These are phyloP conservation scores for Molorchus minor DNA, from an alignment of 2,888 invertebrate genomes.

Conservation along the genomic window DNA sequence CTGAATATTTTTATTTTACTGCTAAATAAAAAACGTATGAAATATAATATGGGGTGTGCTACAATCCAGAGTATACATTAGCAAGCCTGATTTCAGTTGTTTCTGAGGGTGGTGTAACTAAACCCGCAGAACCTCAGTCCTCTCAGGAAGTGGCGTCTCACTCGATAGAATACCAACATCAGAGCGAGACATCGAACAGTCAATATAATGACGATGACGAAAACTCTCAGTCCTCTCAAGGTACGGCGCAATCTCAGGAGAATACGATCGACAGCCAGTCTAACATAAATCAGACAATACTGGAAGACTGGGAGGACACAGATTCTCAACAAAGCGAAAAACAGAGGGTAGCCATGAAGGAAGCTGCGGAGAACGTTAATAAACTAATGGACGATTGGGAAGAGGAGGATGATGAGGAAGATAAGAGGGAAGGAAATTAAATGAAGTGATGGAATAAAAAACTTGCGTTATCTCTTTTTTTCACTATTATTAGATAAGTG, in stretches of 20 bases:
- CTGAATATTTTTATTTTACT: no score
- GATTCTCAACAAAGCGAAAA: slow-evolving; percentile 61
- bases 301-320: slow-evolving; percentile 62
- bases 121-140: slow-evolving; percentile 5
- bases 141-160: slow-evolving; percentile 8
- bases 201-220: slow-evolving; percentile 45
- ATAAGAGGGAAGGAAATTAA: slow-evolving; percentile 27
- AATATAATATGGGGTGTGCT: no score
- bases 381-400: slow-evolving; percentile 63
- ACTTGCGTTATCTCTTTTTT: neutral
- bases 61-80: no score
- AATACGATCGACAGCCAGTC: slow-evolving; percentile 24
- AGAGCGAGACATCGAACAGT: slow-evolving; percentile 27
- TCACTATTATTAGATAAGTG: no score
- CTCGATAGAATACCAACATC: slow-evolving; percentile 3
- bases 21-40: no score
- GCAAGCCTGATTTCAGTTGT: no score
- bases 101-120: neutral
- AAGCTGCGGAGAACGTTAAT: slow-evolving; percentile 56
- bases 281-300: slow-evolving; percentile 50
- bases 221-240: slow-evolving; percentile 49
- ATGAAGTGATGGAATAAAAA: neutral
- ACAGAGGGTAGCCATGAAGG: slow-evolving; percentile 35
- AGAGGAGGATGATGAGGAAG: slow-evolving; percentile 59
- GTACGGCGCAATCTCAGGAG: slow-evolving; percentile 29